Evolutionary conservation across 2,797 vertebrate genomes (phyloP).

Genomic region (Hoplostethus atlanticus): DNA sequence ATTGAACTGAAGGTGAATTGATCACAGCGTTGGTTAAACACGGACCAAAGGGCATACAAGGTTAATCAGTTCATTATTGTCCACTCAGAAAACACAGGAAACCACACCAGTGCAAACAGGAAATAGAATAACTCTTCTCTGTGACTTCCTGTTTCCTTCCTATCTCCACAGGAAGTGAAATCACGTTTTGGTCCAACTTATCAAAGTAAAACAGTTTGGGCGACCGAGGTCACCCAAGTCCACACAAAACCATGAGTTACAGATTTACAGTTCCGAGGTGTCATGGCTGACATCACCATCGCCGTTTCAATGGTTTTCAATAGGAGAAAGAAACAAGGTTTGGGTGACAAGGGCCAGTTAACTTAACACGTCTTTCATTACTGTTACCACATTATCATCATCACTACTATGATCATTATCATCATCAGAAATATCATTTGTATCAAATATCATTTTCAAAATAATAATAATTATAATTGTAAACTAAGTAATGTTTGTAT

Average conservation of each 20-base stretch:
- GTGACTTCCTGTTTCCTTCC: conserved; percentile 49
- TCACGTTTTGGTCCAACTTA: conserved; percentile 52
- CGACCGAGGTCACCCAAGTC: no score
- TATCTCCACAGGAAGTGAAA: neutral
- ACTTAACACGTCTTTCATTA: no score
- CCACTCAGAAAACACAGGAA: conserved; percentile 70
- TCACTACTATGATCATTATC: neutral
- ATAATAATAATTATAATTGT: conserved; percentile 21
- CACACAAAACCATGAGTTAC: no score
- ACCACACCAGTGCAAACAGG: conserved; percentile 71
- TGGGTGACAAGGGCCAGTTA: no score
- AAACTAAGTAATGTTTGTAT: neutral
- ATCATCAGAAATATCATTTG: conserved; percentile 14
- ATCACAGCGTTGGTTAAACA: conserved; percentile 8
- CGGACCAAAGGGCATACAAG: conserved; percentile 23
- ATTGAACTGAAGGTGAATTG: conserved; percentile 3
- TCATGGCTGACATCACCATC: no score
- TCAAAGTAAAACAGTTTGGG: no score
- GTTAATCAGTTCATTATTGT: conserved; percentile 69
- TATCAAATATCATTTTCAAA: conserved; percentile 18
- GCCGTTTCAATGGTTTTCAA: no score
- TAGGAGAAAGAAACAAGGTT: no score
- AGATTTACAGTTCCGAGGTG: no score
- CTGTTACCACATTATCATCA: no score
- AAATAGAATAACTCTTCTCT: conserved; percentile 50